Percentiles rank a stretch among this genome's conserved stretches.
Evolutionary conservation across 2,113 vertebrate genomes (phyloP).

Genomic region (Macroglossus sobrinus): DNA sequence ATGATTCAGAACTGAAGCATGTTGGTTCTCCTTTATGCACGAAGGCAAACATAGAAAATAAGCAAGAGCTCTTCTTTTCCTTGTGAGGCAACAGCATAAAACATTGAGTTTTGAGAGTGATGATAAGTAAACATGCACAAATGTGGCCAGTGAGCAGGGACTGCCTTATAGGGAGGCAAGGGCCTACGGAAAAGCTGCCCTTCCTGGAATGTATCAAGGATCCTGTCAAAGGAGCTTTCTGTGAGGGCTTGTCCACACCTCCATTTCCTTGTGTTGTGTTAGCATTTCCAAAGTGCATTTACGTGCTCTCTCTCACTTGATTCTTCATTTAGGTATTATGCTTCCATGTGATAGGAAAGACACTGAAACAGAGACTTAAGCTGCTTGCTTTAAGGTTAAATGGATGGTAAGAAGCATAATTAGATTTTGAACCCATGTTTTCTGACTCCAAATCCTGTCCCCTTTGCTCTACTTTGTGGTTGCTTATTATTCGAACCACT

Average conservation of each 20-base stretch:
- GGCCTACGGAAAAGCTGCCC: neutral
- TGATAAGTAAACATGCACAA: neutral
- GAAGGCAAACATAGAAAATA: slow-evolving; percentile 28
- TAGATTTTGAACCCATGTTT: neutral
- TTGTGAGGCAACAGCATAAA: neutral
- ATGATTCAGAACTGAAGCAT: slow-evolving; percentile 60
- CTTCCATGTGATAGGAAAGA: neutral
- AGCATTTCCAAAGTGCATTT: neutral
- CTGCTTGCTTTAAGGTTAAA: neutral
- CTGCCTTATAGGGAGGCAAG: neutral
- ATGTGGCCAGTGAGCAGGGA: neutral
- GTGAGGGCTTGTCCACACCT: neutral
- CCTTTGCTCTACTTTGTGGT: neutral
- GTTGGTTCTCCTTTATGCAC: slow-evolving; percentile 26
- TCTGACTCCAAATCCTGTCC: neutral
- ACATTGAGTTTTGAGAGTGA: neutral
- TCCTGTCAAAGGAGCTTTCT: neutral
- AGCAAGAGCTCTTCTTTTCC: neutral
- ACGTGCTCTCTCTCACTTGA: neutral
- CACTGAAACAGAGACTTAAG: neutral
- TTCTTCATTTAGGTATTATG: neutral
- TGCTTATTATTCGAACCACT: neutral
- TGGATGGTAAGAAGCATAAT: neutral
- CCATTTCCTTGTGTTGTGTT: neutral
- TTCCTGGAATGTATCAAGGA: neutral